Percentiles rank a stretch among this genome's conserved stretches.
These are phyloP conservation scores for Drosophila parvula DNA, from an alignment of 1,140 invertebrate species.

Conservation along the genomic window DNA sequence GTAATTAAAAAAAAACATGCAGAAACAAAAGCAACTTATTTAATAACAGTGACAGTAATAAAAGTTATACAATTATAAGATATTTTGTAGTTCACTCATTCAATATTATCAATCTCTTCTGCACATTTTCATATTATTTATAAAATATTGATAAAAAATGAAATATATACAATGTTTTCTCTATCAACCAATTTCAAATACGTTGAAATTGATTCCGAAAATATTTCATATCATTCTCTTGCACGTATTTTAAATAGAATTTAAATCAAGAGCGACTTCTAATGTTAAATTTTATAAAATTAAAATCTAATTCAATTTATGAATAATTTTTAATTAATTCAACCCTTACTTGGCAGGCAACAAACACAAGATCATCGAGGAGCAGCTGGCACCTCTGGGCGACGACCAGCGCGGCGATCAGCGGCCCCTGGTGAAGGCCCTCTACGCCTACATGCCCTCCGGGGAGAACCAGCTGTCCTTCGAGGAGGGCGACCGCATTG, in stretches of 20 bases:
- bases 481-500: constrained; percentile 94
- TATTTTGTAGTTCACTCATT: too few relatives aligned
- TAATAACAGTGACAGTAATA: neutral
- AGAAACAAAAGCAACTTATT: neutral
- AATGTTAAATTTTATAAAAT: too few relatives aligned
- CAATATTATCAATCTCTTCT: neutral
- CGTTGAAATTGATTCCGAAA: too few relatives aligned
- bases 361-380: constrained; percentile 74
- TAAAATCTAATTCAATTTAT: neutral
- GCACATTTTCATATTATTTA: neutral
- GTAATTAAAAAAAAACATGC: neutral
- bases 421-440: constrained; percentile 88
- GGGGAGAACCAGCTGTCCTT: constrained; percentile 97
- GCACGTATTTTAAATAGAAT: neutral
- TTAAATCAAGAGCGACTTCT: too few relatives aligned
- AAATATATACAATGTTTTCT: neutral
- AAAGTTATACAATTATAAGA: too few relatives aligned
- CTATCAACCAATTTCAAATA: too few relatives aligned
- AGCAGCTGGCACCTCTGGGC: constrained; percentile 44
- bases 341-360: constrained; percentile 40
- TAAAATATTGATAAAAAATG: neutral
- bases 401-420: constrained; percentile 73
- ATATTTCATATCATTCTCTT: too few relatives aligned
- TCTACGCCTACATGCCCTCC: constrained; percentile 95
- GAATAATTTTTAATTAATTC: neutral